phyloP scores from a whole-genome alignment of 2,797 vertebrate genomes.

The Tympanoctomys barrerae region DNA sequence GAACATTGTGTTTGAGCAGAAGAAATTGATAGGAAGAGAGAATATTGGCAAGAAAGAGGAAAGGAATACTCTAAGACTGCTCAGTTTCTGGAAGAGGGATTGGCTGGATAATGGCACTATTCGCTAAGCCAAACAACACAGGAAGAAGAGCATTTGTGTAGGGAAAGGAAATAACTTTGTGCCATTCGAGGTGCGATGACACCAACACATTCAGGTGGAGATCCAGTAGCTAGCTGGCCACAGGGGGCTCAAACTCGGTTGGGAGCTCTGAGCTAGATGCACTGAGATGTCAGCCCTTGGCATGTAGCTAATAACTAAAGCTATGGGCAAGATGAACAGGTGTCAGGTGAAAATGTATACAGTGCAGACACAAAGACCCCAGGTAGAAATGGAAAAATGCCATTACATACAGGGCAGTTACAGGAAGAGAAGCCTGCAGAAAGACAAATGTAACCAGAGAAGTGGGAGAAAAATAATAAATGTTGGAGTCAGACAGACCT shows the following conservation, averaged over 20 bases:
- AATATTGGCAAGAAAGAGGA: constrained; percentile 3
- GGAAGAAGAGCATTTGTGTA: not conserved
- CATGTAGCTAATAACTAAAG: not conserved
- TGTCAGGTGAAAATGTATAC: not conserved
- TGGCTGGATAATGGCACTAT: not conserved
- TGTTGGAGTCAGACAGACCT: not conserved
- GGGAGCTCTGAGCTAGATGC: not conserved
- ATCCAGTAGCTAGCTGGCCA: not conserved
- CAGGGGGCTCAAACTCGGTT: not conserved
- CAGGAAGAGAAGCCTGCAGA: not conserved
- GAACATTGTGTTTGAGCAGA: not conserved
- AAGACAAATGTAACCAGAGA: not conserved
- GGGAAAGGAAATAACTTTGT: not conserved
- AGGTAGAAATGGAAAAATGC: not conserved
- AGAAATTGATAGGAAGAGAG: not conserved
- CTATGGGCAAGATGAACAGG: not conserved
- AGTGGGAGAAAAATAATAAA: not conserved
- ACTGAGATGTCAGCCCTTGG: not conserved
- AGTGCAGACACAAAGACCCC: not conserved
- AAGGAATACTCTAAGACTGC: not conserved
- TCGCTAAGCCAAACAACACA: constrained; percentile 1
- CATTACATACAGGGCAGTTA: not conserved
- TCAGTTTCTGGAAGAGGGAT: not conserved
- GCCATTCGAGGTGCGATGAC: not conserved
- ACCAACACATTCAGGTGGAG: not conserved